Percentiles rank a stretch among this genome's conserved stretches.
Conservation (phyloP, 35 echinoderm and acorn worm genomes). For the Acanthaster planci region DNA sequence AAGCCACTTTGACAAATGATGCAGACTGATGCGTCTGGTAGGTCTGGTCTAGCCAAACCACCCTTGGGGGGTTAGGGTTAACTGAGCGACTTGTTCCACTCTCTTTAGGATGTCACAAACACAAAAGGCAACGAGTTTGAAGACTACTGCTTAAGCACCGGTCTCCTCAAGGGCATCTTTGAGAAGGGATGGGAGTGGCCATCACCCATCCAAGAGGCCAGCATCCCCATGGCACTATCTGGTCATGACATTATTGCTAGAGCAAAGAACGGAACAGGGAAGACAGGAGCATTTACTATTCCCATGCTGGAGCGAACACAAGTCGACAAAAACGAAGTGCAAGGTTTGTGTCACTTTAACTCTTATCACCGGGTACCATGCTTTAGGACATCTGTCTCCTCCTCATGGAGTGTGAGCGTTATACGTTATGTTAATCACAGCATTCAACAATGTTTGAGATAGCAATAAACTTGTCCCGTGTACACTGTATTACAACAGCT, state of each 20-base stretch:
- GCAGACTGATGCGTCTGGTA: too few species aligned
- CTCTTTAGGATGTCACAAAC: slow-evolving; percentile 86
- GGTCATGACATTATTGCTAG: slow-evolving; percentile 92
- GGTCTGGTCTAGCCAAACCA: too few species aligned
- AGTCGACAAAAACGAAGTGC: slow-evolving; percentile 67
- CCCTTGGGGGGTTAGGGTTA: too few species aligned
- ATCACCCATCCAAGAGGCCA: slow-evolving; percentile 93
- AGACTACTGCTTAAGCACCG: slow-evolving; percentile 83
- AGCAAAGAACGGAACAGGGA: slow-evolving; percentile 96
- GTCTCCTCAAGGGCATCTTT: slow-evolving; percentile 94
- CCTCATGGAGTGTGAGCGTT: background rate
- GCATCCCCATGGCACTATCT: slow-evolving; percentile 84
- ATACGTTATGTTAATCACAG: too few species aligned
- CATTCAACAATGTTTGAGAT: too few species aligned
- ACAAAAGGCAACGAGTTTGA: slow-evolving; percentile 99
- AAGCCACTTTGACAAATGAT: too few species aligned
- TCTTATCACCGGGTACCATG: background rate
- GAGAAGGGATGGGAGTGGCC: slow-evolving; percentile 96
- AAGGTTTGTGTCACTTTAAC: slow-evolving; percentile 56
- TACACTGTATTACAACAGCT: too few species aligned
- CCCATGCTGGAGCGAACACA: slow-evolving; percentile 70
- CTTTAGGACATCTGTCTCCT: background rate
- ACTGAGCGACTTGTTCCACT: too few species aligned
- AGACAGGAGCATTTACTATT: slow-evolving; percentile 89
- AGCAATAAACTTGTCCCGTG: too few species aligned